These are phyloP conservation scores for Crenichthys baileyi DNA, from an alignment of 2,797 vertebrate species.

Conservation along the genomic window DNA sequence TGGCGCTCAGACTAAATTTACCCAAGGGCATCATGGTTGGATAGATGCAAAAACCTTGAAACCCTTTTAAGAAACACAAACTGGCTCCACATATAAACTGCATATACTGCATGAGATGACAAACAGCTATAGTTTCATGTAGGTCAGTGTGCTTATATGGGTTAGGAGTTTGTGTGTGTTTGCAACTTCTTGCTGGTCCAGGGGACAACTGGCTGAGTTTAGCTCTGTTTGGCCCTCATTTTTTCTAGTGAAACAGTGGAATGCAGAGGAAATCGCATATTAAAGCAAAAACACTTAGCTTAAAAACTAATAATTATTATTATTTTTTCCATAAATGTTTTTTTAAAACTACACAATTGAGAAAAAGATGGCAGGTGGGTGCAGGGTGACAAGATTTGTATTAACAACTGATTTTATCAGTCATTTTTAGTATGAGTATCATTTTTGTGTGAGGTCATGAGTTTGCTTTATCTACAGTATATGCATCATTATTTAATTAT, in stretches of 20 bases:
- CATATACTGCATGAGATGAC: not conserved
- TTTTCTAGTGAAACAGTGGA: conserved; percentile 27
- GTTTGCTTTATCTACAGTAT: not conserved
- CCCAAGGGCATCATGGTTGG: conserved; percentile 9
- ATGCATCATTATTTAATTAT: too few species aligned
- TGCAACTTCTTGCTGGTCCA: conserved; percentile 16
- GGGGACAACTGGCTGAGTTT: conserved; percentile 38
- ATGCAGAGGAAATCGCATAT: not conserved
- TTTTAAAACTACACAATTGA: not conserved
- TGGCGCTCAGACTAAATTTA: conserved; percentile 6
- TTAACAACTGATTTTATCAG: not conserved
- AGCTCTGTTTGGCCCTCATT: conserved; percentile 38
- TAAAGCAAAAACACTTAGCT: not conserved
- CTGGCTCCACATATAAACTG: not conserved
- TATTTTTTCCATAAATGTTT: not conserved
- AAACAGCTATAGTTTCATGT: conserved; percentile 13
- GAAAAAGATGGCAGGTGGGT: not conserved
- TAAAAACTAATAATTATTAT: not conserved
- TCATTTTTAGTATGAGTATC: not conserved
- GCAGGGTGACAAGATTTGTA: not conserved
- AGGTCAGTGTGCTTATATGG: conserved; percentile 9
- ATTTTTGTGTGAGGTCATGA: not conserved
- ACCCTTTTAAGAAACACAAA: not conserved
- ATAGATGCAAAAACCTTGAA: conserved; percentile 6
- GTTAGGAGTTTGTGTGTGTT: not conserved